Evolutionary conservation across 2,888 invertebrate genomes (phyloP).

Genomic region (Diaprepes abbreviatus): DNA sequence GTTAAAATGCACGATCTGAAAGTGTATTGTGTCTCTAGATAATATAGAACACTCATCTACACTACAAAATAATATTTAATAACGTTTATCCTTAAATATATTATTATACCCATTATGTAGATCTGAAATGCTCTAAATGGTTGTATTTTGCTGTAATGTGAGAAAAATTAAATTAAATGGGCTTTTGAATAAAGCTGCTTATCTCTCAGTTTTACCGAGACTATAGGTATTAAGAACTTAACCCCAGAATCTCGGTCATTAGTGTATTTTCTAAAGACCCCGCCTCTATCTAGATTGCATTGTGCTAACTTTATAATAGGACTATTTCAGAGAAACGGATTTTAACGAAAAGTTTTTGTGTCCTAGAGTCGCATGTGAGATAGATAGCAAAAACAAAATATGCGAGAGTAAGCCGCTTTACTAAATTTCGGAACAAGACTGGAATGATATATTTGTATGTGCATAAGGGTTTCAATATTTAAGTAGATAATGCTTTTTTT

Average conservation of each 20-base stretch:
- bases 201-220: not conserved
- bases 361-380: slow-evolving; percentile 1
- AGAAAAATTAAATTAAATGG: not conserved
- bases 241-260: slow-evolving; percentile 8
- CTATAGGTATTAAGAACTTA: slow-evolving; percentile 3
- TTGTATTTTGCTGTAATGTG: too few species aligned
- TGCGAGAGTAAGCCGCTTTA: slow-evolving; percentile 12
- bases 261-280: slow-evolving; percentile 4
- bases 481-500: too few species aligned
- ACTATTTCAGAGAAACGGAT: not conserved
- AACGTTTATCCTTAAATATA: too few species aligned
- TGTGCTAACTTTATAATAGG: slow-evolving; percentile 1
- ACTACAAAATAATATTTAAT: too few species aligned
- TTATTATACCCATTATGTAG: too few species aligned
- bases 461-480: too few species aligned
- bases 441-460: slow-evolving; percentile 16
- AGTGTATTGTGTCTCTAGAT: too few species aligned
- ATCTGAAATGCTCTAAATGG: too few species aligned
- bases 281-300: not conserved
- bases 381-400: slow-evolving; percentile 13
- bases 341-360: slow-evolving; percentile 16
- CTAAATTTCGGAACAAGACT: slow-evolving; percentile 6
- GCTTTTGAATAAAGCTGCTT: not conserved
- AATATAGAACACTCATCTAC: too few species aligned
- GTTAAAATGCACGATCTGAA: too few species aligned